Conservation (phyloP, 2,113 vertebrate genomes). For the Pseudorasbora parva region DNA sequence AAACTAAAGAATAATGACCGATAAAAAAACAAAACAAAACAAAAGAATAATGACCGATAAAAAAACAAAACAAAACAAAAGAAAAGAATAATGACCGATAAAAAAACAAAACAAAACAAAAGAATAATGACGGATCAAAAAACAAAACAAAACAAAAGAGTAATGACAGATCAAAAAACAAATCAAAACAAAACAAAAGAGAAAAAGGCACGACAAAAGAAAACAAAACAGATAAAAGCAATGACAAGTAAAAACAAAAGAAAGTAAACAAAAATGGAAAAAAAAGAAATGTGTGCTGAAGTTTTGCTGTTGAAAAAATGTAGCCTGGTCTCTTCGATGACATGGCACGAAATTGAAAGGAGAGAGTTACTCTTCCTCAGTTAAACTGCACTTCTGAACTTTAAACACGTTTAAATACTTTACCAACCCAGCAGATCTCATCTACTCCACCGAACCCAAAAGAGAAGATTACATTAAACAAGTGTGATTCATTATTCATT, state of each 20-base stretch:
- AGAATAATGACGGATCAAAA: no score
- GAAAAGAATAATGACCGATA: no score
- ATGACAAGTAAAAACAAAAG: not conserved
- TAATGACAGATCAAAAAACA: no score
- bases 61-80: no score
- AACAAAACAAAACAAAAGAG: no score
- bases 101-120: rapidly evolving
- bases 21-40: no score
- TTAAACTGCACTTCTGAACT: not conserved
- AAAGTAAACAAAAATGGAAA: not conserved
- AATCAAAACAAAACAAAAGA: no score
- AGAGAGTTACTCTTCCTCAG: not conserved
- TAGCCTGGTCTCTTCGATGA: not conserved
- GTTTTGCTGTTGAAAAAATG: not conserved
- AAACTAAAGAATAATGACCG: no score
- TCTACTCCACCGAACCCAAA: not conserved
- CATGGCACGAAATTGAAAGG: not conserved
- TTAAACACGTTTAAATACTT: not conserved
- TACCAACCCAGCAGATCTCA: not conserved
- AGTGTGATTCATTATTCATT: not conserved
- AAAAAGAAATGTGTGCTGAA: not conserved
- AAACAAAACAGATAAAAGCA: no score
- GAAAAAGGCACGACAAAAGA: no score
- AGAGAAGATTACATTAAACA: not conserved
- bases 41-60: no score